Evolutionary conservation across 2,113 vertebrate genomes (phyloP).

Genomic region (Raja brachyura): DNA sequence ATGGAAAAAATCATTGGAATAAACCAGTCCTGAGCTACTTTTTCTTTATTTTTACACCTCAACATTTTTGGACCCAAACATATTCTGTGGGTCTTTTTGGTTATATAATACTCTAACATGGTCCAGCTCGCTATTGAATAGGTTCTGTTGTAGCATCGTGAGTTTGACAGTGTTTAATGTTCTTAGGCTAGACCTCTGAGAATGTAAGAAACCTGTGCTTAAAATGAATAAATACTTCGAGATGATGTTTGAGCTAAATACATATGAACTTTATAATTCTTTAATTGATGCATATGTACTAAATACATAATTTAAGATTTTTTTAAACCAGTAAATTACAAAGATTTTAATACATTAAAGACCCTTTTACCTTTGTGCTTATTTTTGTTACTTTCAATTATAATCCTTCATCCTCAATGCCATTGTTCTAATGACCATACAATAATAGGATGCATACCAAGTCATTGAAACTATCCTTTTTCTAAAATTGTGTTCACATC

Average conservation of each 20-base stretch:
- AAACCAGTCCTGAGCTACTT: background rate
- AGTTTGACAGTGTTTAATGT: slow-evolving; percentile 30
- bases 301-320: background rate
- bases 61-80: slow-evolving; percentile 21
- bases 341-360: background rate
- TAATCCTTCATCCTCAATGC: background rate
- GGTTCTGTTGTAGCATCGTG: background rate
- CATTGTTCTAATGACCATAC: background rate
- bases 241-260: background rate
- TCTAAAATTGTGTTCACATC: background rate
- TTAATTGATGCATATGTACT: background rate
- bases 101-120: background rate
- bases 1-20: slow-evolving; percentile 9
- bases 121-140: slow-evolving; percentile 12
- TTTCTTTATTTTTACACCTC: slow-evolving; percentile 32
- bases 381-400: background rate
- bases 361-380: background rate
- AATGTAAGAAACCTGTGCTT: slow-evolving; percentile 15
- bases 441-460: background rate
- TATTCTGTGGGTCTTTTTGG: background rate
- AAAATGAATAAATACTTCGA: slow-evolving; percentile 19
- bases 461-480: background rate
- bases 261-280: background rate
- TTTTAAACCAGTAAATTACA: background rate
- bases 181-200: background rate